Percentiles rank a stretch among this genome's conserved stretches.
phyloP scores from a whole-genome alignment of 1,140 invertebrate genomes.

The Acromyrmex charruanus region DNA sequence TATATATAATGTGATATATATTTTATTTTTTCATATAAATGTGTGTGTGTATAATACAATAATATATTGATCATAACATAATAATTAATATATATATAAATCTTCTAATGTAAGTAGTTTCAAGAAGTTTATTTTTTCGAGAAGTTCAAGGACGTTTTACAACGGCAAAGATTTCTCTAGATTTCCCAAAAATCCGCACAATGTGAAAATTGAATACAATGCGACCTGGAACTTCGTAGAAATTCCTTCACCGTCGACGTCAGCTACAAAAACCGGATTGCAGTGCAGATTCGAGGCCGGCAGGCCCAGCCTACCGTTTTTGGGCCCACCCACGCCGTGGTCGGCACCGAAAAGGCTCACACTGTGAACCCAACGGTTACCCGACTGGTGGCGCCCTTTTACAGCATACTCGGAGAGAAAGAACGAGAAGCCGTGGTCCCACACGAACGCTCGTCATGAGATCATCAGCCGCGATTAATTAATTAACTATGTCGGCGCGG shows the following conservation, averaged over 20 bases:
- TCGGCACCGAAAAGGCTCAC: constrained; percentile 75
- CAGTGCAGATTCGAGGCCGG: constrained; percentile 46
- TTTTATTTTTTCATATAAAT: too few species aligned
- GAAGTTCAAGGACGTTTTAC: not conserved
- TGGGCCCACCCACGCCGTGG: constrained; percentile 81
- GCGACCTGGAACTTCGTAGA: not conserved
- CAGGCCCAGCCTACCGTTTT: constrained; percentile 79
- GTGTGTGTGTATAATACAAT: too few species aligned
- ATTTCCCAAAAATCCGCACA: too few species aligned
- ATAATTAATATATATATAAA: too few species aligned
- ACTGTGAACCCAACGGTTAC: constrained; percentile 39
- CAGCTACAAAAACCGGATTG: constrained; percentile 60
- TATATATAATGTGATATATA: too few species aligned
- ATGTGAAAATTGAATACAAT: not conserved
- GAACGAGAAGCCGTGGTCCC: not conserved
- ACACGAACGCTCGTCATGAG: not conserved
- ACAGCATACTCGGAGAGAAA: constrained; percentile 9
- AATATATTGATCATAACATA: too few species aligned
- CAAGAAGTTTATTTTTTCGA: not conserved
- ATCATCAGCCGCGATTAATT: constrained; percentile 27
- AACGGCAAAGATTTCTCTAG: not conserved
- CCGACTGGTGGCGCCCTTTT: constrained; percentile 77
- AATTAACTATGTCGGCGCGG: constrained; percentile 14
- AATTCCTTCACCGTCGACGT: constrained; percentile 15
- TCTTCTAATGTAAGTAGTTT: too few species aligned